Percentiles rank a stretch among this genome's conserved stretches.
phyloP scores from a whole-genome alignment of 2,797 vertebrate genomes.

The Melopsittacus undulatus region DNA sequence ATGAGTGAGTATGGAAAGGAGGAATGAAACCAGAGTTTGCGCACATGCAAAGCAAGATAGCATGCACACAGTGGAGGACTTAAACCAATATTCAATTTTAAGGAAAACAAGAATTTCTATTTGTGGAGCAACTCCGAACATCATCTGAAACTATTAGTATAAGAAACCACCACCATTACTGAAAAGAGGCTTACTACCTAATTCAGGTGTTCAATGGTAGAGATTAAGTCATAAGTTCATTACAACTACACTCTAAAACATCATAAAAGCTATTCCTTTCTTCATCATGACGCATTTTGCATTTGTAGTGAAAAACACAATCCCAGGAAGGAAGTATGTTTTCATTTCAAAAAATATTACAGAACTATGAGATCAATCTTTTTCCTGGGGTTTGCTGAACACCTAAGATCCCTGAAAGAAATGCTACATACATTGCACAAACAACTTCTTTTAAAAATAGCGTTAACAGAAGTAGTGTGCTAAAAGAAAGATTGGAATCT shows the following conservation, averaged over 20 bases:
- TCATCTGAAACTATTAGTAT: not conserved
- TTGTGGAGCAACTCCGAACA: not conserved
- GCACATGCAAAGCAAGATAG: not conserved
- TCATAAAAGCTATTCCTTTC: not conserved
- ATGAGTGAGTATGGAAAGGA: not conserved
- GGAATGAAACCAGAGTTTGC: not conserved
- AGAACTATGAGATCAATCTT: not conserved
- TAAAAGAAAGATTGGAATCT: not conserved
- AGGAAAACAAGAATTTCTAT: not conserved
- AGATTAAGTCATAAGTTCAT: not conserved
- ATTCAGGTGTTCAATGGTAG: not conserved
- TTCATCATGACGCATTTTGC: not conserved
- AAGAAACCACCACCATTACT: fast-evolving
- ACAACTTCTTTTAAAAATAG: not conserved
- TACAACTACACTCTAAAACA: not conserved
- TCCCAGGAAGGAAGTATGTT: not conserved
- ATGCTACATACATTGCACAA: not conserved
- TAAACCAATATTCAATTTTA: not conserved
- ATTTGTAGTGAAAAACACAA: slow-evolving; percentile 5
- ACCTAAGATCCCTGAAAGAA: not conserved
- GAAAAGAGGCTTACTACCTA: not conserved
- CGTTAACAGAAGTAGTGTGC: not conserved
- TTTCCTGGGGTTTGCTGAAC: not conserved
- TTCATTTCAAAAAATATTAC: not conserved
- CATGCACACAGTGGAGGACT: not conserved